Conservation (phyloP, 92 coral and sea anemone species). For the Diadumene lineata region DNA sequence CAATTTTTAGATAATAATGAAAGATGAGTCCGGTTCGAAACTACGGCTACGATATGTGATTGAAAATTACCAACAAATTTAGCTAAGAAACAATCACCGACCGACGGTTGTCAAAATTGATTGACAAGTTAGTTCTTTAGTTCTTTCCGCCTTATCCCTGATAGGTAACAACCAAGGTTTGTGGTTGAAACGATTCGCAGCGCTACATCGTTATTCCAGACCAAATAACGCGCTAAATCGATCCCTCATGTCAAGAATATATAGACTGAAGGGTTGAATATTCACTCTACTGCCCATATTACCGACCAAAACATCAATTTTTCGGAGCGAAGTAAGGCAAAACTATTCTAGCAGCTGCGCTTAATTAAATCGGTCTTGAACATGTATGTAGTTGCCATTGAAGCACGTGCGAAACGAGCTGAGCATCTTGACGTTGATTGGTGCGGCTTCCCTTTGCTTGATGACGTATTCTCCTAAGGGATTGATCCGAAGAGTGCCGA, state of each 20-base stretch:
- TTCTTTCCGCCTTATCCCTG: constrained; percentile 83
- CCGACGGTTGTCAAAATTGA: constrained; percentile 86
- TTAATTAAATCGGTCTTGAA: constrained; percentile 98
- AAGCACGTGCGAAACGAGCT: constrained; percentile 98
- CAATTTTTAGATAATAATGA: constrained; percentile 39
- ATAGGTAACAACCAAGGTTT: constrained; percentile 83
- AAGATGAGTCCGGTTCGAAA: constrained; percentile 61
- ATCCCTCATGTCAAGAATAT: neutral
- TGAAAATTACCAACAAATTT: constrained; percentile 93
- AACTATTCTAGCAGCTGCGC: constrained; percentile 93
- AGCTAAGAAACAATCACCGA: constrained; percentile 84
- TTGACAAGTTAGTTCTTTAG: constrained; percentile 81
- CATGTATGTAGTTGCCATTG: constrained; percentile 91
- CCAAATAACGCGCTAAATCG: constrained; percentile 44
- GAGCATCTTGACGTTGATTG: constrained; percentile 73
- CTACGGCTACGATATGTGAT: constrained; percentile 70
- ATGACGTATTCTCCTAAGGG: constrained; percentile 99
- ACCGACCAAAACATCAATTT: constrained; percentile 47
- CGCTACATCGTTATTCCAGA: constrained; percentile 64
- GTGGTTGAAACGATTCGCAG: constrained; percentile 78
- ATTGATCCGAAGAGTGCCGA: constrained; percentile 99
- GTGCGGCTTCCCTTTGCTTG: constrained; percentile 88
- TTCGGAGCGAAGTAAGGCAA: constrained; percentile 56
- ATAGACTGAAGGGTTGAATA: constrained; percentile 3
- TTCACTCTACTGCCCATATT: constrained; percentile 21